A percentile compares a stretch with the other conserved stretches of the same genome.
These are phyloP conservation scores for Oopsacas minuta DNA, from an alignment of 37 sponge, comb jelly and placozoan genomes.

Conservation along the genomic window DNA sequence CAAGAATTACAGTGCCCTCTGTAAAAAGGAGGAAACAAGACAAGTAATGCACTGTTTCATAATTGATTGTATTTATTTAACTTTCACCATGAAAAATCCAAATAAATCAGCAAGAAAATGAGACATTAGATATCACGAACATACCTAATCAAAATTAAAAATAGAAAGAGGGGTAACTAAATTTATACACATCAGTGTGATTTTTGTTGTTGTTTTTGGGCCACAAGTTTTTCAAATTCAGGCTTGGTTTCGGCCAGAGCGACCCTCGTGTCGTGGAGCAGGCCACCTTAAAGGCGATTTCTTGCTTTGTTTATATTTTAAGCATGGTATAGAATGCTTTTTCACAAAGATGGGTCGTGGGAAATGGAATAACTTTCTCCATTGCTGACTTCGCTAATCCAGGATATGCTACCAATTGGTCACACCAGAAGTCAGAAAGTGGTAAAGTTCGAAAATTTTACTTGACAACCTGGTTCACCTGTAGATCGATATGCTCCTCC, in stretches of 20 bases:
- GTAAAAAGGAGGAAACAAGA: too few relatives aligned
- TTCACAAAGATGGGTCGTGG: neutral
- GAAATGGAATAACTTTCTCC: neutral
- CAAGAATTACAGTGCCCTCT: neutral
- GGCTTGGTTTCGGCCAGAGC: neutral
- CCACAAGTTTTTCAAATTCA: neutral
- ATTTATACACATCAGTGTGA: neutral
- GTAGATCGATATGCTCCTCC: neutral
- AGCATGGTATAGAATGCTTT: neutral
- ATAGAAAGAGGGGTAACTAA: neutral
- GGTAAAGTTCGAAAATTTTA: neutral
- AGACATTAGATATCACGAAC: too few relatives aligned
- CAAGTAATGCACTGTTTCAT: too few relatives aligned
- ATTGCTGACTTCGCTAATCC: neutral
- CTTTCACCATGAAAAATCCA: too few relatives aligned
- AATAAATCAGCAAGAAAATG: too few relatives aligned
- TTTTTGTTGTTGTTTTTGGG: neutral
- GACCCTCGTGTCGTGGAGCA: neutral
- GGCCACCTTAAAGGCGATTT: neutral
- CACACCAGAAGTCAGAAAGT: neutral
- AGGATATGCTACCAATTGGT: neutral
- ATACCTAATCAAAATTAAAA: neutral
- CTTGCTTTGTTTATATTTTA: neutral
- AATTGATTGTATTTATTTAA: too few relatives aligned
- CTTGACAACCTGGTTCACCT: neutral